Base-by-base conservation (phyloP, 2,888 invertebrate genomes). In the Drosophila fungiperda region DNA sequence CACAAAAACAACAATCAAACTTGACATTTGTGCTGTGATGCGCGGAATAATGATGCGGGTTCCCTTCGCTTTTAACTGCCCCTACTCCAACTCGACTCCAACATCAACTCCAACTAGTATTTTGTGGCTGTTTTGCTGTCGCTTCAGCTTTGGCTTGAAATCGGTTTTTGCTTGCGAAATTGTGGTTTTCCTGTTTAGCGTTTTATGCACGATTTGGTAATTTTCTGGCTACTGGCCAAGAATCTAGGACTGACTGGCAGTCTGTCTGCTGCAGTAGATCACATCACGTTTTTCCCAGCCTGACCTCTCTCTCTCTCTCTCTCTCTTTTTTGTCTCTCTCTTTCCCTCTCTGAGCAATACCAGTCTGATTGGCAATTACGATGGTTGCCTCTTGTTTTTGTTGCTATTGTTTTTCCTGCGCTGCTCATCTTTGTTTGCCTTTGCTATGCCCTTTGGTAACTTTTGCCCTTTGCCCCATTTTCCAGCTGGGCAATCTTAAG, bases 131-230 rank as follows among this genome's bases (percentile, higher is more conserved):
- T 36, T 42, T 45, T 59, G 29, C 68, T 59, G 52, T 57, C 53
- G 45, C 45, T 49, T 55, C 64, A 38, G 54, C 55, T 58, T 72
- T 55, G 57, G 49, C 52, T 45, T 60, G 69, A 80, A 78, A 72
- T 59, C 73, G 45, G 61, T 72, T 81, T 53, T 59, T 60, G 52
- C 70, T 85, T 73, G 74, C 63, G 42, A 86, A 90, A 85, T 85
- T 80, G 85, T 83, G 54, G 71, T 75, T 76, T 85, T 85, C 87
- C 88, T 86, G 89, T 65, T 73, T 73, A 61, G 55, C 60, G 60
- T 70, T 71, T 81, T 60, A 74, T 73, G 85, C 85, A 85, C 90
- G 85, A 85, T 78, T 86, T 83, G 81, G 73, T 76, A 88, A 85
- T 90, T 85, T 67, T 50, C 63, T 65, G 68, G 87, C 90, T 84